Conservation (phyloP, 2,113 vertebrate species). For the Bufo bufo region DNA sequence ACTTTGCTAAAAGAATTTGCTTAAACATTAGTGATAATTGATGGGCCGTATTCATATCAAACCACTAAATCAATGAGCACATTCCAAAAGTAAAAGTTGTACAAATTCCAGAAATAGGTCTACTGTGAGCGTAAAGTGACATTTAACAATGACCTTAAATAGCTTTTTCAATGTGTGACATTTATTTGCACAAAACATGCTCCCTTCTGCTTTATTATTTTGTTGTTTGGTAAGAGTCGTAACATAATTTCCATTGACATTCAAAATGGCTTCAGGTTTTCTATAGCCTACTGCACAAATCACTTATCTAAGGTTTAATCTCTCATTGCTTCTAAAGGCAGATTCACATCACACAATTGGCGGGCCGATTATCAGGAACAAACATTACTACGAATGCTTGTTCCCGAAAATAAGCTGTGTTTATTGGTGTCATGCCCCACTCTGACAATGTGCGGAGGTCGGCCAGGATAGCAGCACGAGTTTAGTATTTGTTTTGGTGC, state of each 20-base stretch:
- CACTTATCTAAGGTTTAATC: constrained; percentile 15
- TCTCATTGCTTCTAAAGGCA: not conserved
- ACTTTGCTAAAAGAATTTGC: not conserved
- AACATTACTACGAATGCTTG: too few relatives aligned
- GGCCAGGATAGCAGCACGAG: too few relatives aligned
- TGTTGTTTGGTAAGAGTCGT: constrained; percentile 11
- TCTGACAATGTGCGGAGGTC: too few relatives aligned
- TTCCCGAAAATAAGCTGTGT: too few relatives aligned
- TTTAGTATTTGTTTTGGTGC: too few relatives aligned
- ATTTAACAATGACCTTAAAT: constrained; percentile 52
- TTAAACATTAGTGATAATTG: constrained; percentile 20
- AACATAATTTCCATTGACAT: constrained; percentile 41
- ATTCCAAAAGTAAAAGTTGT: constrained; percentile 2
- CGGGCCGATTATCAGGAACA: too few relatives aligned
- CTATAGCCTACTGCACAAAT: constrained; percentile 22
- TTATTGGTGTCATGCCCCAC: too few relatives aligned
- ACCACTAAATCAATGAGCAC: constrained; percentile 1
- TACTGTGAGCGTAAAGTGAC: constrained; percentile 19
- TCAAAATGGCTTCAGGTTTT: constrained; percentile 28
- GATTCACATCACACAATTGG: too few relatives aligned
- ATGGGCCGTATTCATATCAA: constrained; percentile 5
- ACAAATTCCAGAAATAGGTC: constrained; percentile 9
- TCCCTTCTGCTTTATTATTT: constrained; percentile 32
- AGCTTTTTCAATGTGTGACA: constrained; percentile 32
- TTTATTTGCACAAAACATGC: constrained; percentile 51